These are phyloP conservation scores for Hippocampus kuda DNA, from an alignment of 2,797 vertebrate species.

Conservation along the genomic window DNA sequence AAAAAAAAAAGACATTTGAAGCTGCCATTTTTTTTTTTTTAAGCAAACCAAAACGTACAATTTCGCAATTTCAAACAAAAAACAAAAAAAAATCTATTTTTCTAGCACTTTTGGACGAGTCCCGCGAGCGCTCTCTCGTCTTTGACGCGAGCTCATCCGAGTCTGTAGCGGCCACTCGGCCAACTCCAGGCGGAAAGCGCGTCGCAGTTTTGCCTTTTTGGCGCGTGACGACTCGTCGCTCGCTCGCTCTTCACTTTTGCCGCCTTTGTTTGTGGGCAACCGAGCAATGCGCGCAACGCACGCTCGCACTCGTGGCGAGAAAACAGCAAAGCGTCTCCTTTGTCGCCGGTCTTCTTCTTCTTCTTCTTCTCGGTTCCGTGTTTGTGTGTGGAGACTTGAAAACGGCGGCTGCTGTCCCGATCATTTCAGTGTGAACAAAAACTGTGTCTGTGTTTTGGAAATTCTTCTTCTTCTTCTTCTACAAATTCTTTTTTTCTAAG, in stretches of 20 bases:
- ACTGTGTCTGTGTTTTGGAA: slow-evolving; percentile 99
- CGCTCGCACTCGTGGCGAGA: not conserved
- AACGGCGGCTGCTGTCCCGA: slow-evolving; percentile 98
- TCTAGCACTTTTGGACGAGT: slow-evolving; percentile 77
- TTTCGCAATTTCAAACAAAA: slow-evolving; percentile 59
- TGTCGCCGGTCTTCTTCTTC: not conserved
- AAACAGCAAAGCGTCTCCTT: not conserved
- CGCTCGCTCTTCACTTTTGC: not conserved
- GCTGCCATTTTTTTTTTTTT: no score
- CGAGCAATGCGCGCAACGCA: not conserved
- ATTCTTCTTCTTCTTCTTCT: slow-evolving; percentile 94
- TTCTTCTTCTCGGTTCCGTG: slow-evolving; percentile 24
- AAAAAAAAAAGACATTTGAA: slow-evolving; percentile 59
- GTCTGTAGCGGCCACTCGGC: not conserved
- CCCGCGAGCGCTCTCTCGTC: slow-evolving; percentile 51
- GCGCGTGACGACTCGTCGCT: no score
- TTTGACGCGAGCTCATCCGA: not conserved
- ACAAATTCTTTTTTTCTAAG: slow-evolving; percentile 78
- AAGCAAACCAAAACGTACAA: slow-evolving; percentile 66
- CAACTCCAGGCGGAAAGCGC: not conserved
- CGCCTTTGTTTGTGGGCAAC: not conserved
- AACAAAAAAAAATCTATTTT: slow-evolving; percentile 73
- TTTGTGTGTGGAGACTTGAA: slow-evolving; percentile 96
- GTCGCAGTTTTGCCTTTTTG: not conserved
- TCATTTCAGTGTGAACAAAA: slow-evolving; percentile 98